Conservation (phyloP, 2,888 invertebrate species). For the Hydrotaea cyrtoneurina region DNA sequence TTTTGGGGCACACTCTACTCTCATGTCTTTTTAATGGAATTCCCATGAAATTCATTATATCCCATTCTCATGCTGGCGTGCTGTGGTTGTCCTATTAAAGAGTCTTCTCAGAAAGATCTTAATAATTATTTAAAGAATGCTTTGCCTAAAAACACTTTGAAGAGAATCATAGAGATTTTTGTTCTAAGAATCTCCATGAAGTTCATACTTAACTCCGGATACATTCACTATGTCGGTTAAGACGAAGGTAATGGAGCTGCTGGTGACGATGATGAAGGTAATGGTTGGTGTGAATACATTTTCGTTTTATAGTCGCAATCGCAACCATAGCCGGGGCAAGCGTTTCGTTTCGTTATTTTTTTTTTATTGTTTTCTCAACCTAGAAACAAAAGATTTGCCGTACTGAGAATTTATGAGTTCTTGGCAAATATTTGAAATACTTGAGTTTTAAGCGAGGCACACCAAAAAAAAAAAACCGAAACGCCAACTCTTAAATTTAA, state of each 20-base stretch:
- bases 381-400: slow-evolving; percentile 25
- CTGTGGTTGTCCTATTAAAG: not conserved
- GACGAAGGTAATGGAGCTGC: too few species aligned
- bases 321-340: not conserved
- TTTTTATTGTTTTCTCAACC: not conserved
- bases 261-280: not conserved
- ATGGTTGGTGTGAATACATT: slow-evolving; percentile 10
- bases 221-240: too few species aligned
- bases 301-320: not conserved
- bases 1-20: too few species aligned
- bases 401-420: slow-evolving; percentile 27
- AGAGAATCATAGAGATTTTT: too few species aligned
- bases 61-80: not conserved
- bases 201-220: not conserved
- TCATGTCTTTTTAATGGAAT: slow-evolving; percentile 21
- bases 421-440: slow-evolving; percentile 32
- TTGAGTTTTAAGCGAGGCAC: slow-evolving; percentile 1
- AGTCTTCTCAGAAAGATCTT: not conserved
- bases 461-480: not conserved
- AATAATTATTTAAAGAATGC: not conserved
- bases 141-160: not conserved
- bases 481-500: not conserved
- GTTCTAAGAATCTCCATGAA: slow-evolving; percentile 6
- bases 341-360: slow-evolving; percentile 4
- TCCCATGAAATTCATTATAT: slow-evolving; percentile 14